Base-by-base conservation (phyloP, 2,797 vertebrate species). In the Rhynchotus rufescens region DNA sequence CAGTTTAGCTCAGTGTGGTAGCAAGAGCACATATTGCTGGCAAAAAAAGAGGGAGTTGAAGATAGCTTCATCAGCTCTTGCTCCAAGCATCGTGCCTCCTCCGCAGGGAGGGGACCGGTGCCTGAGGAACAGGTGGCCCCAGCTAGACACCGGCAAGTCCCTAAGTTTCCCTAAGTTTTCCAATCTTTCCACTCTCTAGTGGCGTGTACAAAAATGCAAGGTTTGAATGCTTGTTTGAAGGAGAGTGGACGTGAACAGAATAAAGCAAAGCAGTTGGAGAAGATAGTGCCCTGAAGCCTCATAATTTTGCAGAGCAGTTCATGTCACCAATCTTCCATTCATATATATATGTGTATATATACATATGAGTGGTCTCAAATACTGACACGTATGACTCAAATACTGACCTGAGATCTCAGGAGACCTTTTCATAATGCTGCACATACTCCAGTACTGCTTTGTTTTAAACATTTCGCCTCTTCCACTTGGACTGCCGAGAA, bases 381-480 rank as follows among this genome's bases (percentile, higher is more conserved):
- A 32, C 45, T 80, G 44, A 47, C 60, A 30, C 20, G 19, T 73
- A n/a, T n/a, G n/a, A n/a, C n/a, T n/a, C n/a, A n/a, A n/a, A n/a
- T n/a, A n/a, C n/a, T n/a, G 68, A 83, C 56, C 52, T 69, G 73
- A 86, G 73, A 65, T 84, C 2, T 7, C 62, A 84, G 67, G 73
- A 25, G 89, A 71, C 64, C 30, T 90, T 54, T 77, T 80, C 14
- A 8, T 2, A 85, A 42, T 15, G 30, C 57, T 88, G 84, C 36
- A 93, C 36, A 4, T 28, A 51, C 66, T 80, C 68, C 2, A 5
- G 30, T 30, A n/a, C 28, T 56, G 60, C 36, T 78, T 84, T 42
- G 81, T 93, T 93, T 72, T 68, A 59, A 88, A 82, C 76, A 95
- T 95, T 96, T 97, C 84, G 68, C 72, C 76, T 86, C 75, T 94